Evolutionary conservation across 2,888 invertebrate species (phyloP), one percentile per base, ranked within the genome.

Genomic region (Phyllotreta striolata): DNA sequence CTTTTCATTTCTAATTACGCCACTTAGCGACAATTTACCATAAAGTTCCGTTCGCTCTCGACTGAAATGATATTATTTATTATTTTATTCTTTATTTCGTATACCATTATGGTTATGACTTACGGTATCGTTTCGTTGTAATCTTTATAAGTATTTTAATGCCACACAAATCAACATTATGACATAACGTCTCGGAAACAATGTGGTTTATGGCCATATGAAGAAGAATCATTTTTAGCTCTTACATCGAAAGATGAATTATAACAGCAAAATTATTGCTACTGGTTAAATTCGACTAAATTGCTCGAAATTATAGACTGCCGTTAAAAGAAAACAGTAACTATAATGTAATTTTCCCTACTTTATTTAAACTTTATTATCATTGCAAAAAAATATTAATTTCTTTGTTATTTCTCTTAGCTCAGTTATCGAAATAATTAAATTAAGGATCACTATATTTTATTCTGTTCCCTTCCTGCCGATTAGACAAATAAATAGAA

Each of bases 21-120:
- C 55, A 52, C 52, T 52, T 52, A 52, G 39, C 52, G 39, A 52
- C 52, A 43, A 41, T 55, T 55, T 41, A 55, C 55, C 55, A 43
- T 55, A 55, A 40, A 55, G 55, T 41, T 55, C 55, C 41, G 41
- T 55, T 41, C 55, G 35, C 34, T 41, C 34, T 49, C 49, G 41
- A 24, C 55, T 55, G 7, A 34, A 12, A 54, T 47, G 9, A 54
- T 40, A 40, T 14, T 54, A 54, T 54, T 55, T 49, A 49, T 49
- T 49, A 49, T 49, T 24, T 35, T 49, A 49, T 49, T 49, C 49
- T 49, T 49, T 49, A 49, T 49, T 44, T 44, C 10, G 24, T 24
- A 44, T 44, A 49, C 49, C 35, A 49, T 49, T 12, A 35, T 49
- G 49, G 49, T 35, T 49, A 49, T 49, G 35, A 49, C 35, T 49